Evolutionary conservation across 1,140 invertebrate species (phyloP).

Genomic region (Oscheius sp.): DNA sequence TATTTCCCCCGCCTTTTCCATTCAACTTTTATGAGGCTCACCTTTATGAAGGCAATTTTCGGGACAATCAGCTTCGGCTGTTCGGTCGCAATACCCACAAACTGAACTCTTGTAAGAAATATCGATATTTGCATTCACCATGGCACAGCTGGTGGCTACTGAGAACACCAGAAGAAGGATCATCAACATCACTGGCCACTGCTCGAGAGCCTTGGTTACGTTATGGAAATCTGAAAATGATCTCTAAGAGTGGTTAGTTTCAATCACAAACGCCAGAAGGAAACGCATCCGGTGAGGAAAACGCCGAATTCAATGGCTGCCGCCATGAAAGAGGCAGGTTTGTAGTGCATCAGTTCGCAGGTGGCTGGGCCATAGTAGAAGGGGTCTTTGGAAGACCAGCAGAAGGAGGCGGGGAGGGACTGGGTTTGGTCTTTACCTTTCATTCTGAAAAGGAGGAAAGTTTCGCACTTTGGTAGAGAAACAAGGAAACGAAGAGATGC

Average conservation of each 20-base stretch:
- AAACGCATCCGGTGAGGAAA: constrained; percentile 15
- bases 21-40: too few species aligned
- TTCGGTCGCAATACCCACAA: neutral
- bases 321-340: constrained; percentile 12
- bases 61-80: neutral
- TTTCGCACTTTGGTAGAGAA: too few species aligned
- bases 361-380: constrained; percentile 36
- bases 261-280: constrained; percentile 1
- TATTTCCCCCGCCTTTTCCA: too few species aligned
- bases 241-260: neutral
- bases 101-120: neutral
- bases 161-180: neutral
- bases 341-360: constrained; percentile 29
- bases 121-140: too few species aligned
- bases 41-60: neutral
- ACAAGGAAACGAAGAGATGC: too few species aligned
- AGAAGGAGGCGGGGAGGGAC: constrained; percentile 23
- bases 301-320: constrained; percentile 16
- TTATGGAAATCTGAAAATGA: constrained; percentile 10
- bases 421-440: too few species aligned
- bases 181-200: neutral
- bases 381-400: constrained; percentile 18
- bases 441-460: too few species aligned
- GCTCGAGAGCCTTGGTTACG: neutral
- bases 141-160: neutral